These are phyloP conservation scores for Patella vulgata DNA, from an alignment of 1,140 invertebrate species.

Conservation along the genomic window DNA sequence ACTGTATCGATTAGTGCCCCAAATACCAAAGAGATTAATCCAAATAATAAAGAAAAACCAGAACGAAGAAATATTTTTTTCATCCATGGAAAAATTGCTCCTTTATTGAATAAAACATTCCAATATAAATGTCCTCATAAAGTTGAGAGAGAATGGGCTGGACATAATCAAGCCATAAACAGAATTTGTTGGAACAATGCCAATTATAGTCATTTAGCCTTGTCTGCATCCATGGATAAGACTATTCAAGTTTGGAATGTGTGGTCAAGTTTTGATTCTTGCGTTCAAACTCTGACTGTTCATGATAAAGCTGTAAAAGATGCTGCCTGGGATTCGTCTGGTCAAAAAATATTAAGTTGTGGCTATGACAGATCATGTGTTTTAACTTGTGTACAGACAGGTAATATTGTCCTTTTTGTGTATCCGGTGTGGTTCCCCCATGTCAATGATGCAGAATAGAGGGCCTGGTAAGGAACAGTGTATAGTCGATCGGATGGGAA, in stretches of 20 bases:
- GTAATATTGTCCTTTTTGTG: conserved; percentile 37
- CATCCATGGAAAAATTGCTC: conserved; percentile 51
- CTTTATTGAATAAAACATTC: conserved; percentile 31
- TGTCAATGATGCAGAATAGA: no score
- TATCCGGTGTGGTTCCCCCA: no score
- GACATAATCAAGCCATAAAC: conserved; percentile 45
- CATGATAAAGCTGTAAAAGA: conserved; percentile 59
- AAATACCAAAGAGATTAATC: no score
- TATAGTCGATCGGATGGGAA: no score
- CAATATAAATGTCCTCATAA: conserved; percentile 29
- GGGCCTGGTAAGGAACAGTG: no score
- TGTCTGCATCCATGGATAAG: conserved; percentile 59
- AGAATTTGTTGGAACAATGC: conserved; percentile 54
- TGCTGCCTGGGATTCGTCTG: conserved; percentile 52
- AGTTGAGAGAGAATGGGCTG: conserved; percentile 26
- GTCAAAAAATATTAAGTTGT: conserved; percentile 46
- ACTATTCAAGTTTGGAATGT: conserved; percentile 60
- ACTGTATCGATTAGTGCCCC: background rate
- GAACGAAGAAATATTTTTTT: conserved; percentile 40
- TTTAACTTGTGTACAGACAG: conserved; percentile 56
- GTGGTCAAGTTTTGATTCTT: conserved; percentile 44
- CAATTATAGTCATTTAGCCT: conserved; percentile 64
- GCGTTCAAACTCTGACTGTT: conserved; percentile 34
- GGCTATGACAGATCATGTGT: conserved; percentile 56
- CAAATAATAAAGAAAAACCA: background rate